Conservation (phyloP, 2,888 invertebrate genomes). For the Apotomis capreana region DNA sequence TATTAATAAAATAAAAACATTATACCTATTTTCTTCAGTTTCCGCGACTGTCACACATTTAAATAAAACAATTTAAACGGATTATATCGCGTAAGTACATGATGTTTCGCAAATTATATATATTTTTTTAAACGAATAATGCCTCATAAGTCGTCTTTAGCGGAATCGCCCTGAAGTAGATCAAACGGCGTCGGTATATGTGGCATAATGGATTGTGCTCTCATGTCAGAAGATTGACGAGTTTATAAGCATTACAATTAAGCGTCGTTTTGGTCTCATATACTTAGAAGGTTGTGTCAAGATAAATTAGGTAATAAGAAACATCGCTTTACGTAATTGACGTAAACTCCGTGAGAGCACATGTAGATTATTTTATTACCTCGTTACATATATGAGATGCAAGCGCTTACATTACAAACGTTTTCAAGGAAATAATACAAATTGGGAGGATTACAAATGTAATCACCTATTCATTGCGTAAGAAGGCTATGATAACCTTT, state of each 20-base stretch:
- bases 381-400: not conserved
- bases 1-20: too few relatives aligned
- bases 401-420: not conserved
- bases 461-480: constrained; percentile 3
- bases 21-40: too few relatives aligned
- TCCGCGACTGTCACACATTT: too few relatives aligned
- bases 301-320: constrained; percentile 31
- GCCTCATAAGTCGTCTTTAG: too few relatives aligned
- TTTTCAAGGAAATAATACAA: not conserved
- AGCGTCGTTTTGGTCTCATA: constrained; percentile 6
- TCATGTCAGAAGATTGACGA: constrained; percentile 14
- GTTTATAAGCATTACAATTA: constrained; percentile 8
- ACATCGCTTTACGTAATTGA: constrained; percentile 5
- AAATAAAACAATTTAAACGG: too few relatives aligned
- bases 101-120: too few relatives aligned
- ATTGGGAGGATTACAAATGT: not conserved
- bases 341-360: not conserved
- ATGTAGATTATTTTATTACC: not conserved
- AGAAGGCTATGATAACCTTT: not conserved
- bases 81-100: too few relatives aligned
- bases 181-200: constrained; percentile 2
- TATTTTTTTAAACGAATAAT: too few relatives aligned
- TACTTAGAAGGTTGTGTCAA: constrained; percentile 3
- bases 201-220: constrained; percentile 7
- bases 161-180: not conserved